Evolutionary conservation across 2,888 invertebrate genomes (phyloP).

Genomic region (Macaria liturata): DNA sequence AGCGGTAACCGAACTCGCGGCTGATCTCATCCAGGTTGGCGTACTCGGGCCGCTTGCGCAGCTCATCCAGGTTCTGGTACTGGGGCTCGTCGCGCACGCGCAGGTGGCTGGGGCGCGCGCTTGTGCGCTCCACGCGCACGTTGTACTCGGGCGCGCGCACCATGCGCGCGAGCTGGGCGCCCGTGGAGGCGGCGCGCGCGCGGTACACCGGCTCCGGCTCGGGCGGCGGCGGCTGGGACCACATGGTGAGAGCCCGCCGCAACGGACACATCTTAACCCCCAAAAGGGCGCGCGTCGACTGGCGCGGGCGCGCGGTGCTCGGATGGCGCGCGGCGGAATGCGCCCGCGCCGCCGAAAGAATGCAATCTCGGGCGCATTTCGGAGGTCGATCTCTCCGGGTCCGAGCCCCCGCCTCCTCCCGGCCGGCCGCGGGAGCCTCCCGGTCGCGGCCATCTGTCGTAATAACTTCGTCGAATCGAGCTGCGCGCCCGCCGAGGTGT

Average conservation of each 20-base stretch:
- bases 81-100: conserved; percentile 74
- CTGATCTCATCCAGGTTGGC: conserved; percentile 79
- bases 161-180: conserved; percentile 68
- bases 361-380: conserved; percentile 84
- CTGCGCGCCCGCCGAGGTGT: conserved; percentile 70
- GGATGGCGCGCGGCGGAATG: conserved; percentile 81
- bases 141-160: conserved; percentile 73
- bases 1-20: conserved; percentile 77
- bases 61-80: conserved; percentile 76
- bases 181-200: conserved; percentile 60
- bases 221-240: conserved; percentile 79
- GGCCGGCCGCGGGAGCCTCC: conserved; percentile 25
- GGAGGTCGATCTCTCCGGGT: conserved; percentile 82
- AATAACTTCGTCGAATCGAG: conserved; percentile 83
- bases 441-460: conserved; percentile 77
- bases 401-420: conserved; percentile 75
- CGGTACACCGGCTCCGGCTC: conserved; percentile 61
- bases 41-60: conserved; percentile 77
- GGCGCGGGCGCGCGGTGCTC: conserved; percentile 76
- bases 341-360: conserved; percentile 83
- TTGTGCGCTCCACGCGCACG: conserved; percentile 69
- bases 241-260: conserved; percentile 80
- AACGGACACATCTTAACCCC: conserved; percentile 83
- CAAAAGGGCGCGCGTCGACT: conserved; percentile 82
- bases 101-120: conserved; percentile 63